A percentile compares a stretch with the other conserved stretches of the same genome.
Evolutionary conservation across 2,113 vertebrate species (phyloP).

Genomic region (Petroica traversi): DNA sequence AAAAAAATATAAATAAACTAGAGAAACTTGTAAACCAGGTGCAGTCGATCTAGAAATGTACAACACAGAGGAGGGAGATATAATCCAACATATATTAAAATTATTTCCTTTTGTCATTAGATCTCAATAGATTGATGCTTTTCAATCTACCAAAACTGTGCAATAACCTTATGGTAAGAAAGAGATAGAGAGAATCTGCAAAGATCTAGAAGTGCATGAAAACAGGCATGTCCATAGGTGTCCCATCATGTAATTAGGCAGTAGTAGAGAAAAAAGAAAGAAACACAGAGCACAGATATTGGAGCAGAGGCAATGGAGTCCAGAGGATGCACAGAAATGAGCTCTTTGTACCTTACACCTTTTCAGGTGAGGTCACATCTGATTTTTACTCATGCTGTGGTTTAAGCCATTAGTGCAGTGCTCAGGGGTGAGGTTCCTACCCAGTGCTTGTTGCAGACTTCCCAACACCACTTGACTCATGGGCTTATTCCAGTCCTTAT

Average conservation of each 20-base stretch:
- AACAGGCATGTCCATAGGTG: not conserved
- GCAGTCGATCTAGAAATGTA: not conserved
- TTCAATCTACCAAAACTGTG: not conserved
- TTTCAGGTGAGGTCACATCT: not conserved
- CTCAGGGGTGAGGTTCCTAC: not conserved
- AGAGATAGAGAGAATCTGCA: not conserved
- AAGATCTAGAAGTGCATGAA: not conserved
- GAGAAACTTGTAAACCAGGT: not conserved
- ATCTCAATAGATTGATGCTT: not conserved
- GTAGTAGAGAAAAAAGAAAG: not conserved
- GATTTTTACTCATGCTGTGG: fast-evolving
- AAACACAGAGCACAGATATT: not conserved
- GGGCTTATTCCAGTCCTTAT: not conserved
- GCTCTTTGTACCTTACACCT: not conserved
- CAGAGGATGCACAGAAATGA: not conserved
- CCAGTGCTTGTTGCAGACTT: not conserved
- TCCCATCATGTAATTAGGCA: not conserved
- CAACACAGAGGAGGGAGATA: not conserved
- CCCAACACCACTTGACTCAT: fast-evolving
- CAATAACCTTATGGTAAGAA: not conserved
- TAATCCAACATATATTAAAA: not conserved
- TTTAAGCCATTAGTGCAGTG: not conserved
- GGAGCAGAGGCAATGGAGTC: not conserved
- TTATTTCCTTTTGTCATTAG: not conserved
- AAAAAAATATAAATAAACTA: not conserved